phyloP scores from a whole-genome alignment of 1,140 invertebrate genomes.

The Drosophila nikananu region DNA sequence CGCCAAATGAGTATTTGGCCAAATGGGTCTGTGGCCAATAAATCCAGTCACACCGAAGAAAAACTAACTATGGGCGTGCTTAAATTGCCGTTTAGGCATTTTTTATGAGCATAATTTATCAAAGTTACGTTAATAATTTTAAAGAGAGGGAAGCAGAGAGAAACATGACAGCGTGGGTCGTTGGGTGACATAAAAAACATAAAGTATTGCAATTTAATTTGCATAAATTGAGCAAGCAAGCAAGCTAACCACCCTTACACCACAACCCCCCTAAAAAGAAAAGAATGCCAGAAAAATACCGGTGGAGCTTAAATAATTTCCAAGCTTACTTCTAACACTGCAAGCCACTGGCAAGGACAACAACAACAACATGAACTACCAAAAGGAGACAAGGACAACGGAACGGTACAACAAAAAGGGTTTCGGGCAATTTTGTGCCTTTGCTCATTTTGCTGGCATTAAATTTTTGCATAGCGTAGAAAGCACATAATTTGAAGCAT shows the following conservation, averaged over 20 bases:
- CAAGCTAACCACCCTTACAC: constrained; percentile 32
- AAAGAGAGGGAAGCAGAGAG: neutral
- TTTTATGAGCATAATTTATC: constrained; percentile 83
- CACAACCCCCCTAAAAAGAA: constrained; percentile 4
- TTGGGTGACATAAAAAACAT: constrained; percentile 68
- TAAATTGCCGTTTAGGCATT: constrained; percentile 82
- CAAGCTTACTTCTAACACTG: constrained; percentile 75
- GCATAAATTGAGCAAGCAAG: constrained; percentile 77
- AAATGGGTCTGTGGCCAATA: constrained; percentile 79
- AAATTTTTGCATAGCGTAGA: constrained; percentile 75
- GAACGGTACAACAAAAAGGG: constrained; percentile 61
- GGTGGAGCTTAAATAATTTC: constrained; percentile 75
- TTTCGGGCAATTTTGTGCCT: constrained; percentile 76
- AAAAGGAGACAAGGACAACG: constrained; percentile 13
- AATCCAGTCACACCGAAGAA: constrained; percentile 45
- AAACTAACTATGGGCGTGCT: constrained; percentile 78
- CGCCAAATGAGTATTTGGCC: constrained; percentile 65
- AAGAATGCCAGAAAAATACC: constrained; percentile 70
- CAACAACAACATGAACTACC: constrained; percentile 22
- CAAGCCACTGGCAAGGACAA: constrained; percentile 40
- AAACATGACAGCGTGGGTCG: constrained; percentile 33
- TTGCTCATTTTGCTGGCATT: constrained; percentile 78
- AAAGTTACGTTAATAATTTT: constrained; percentile 82
- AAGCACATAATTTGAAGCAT: constrained; percentile 80
- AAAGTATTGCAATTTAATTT: constrained; percentile 83